phyloP scores from a whole-genome alignment of 2,888 invertebrate species.

The Aphidoletes aphidimyza region DNA sequence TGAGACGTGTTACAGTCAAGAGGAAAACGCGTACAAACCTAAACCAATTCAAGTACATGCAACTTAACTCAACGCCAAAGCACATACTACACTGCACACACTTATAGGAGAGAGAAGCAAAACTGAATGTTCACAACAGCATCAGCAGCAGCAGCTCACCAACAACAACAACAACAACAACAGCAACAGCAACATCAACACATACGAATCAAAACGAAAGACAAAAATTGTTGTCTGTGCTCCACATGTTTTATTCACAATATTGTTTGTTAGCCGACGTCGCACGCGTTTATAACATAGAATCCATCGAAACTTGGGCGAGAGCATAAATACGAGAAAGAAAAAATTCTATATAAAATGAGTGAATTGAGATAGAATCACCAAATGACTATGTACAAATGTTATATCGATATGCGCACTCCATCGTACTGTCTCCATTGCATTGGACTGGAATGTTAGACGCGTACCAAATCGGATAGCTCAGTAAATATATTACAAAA shows the following conservation, averaged over 20 bases:
- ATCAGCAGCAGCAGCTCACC: too few relatives aligned
- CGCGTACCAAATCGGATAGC: not conserved
- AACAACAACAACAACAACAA: not conserved
- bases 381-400: not conserved
- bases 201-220: not conserved
- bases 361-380: too few relatives aligned
- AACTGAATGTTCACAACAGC: not conserved
- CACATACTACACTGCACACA: not conserved
- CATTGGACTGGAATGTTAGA: slow-evolving; percentile 16
- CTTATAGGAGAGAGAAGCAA: not conserved
- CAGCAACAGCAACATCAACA: not conserved
- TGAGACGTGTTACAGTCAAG: not conserved
- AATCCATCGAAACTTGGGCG: not conserved
- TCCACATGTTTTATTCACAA: slow-evolving; percentile 4
- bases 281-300: not conserved
- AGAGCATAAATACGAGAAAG: too few relatives aligned
- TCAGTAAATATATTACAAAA: not conserved
- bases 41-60: slow-evolving; percentile 44
- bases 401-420: not conserved
- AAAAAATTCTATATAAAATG: too few relatives aligned
- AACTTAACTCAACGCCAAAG: not conserved
- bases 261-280: not conserved
- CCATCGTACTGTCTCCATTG: not conserved
- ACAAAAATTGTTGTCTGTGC: not conserved
- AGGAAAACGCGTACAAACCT: slow-evolving; percentile 20